Percentiles rank a stretch among this genome's conserved stretches.
These are phyloP conservation scores for Alligator mississippiensis DNA, from an alignment of 2,113 vertebrate species.

Conservation along the genomic window DNA sequence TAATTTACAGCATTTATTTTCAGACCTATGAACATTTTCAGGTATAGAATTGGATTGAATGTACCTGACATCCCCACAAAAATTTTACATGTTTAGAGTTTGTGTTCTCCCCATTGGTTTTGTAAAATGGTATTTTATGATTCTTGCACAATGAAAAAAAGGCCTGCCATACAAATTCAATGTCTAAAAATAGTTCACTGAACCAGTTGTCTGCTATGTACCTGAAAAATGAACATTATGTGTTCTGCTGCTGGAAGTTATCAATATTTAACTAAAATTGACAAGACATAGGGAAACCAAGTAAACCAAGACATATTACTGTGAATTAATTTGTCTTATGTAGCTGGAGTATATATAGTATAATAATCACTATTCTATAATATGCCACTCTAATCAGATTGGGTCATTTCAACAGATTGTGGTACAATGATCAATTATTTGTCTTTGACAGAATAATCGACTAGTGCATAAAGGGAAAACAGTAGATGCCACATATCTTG, in stretches of 20 bases:
- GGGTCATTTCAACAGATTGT: conserved; percentile 26
- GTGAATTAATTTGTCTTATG: conserved; percentile 15
- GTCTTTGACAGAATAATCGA: background rate
- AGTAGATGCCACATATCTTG: background rate
- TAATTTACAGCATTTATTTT: background rate
- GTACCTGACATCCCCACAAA: background rate
- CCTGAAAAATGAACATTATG: conserved; percentile 38
- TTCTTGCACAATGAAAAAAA: background rate
- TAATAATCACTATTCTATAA: conserved; percentile 49
- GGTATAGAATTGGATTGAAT: background rate
- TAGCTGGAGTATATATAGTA: conserved; percentile 11
- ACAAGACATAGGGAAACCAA: conserved; percentile 41
- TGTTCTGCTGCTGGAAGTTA: conserved; percentile 50
- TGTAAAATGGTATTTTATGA: background rate
- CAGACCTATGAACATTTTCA: background rate
- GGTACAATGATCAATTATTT: background rate
- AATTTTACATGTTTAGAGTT: background rate
- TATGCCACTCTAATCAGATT: background rate
- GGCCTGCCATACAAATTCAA: background rate
- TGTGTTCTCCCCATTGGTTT: background rate
- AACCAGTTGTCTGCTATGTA: background rate
- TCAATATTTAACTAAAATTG: conserved; percentile 67
- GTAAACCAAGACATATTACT: conserved; percentile 34
- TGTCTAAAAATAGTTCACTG: background rate
- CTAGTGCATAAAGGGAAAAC: background rate